Evolutionary conservation across 1,140 invertebrate species (phyloP).

Genomic region (Batillaria attramentaria): DNA sequence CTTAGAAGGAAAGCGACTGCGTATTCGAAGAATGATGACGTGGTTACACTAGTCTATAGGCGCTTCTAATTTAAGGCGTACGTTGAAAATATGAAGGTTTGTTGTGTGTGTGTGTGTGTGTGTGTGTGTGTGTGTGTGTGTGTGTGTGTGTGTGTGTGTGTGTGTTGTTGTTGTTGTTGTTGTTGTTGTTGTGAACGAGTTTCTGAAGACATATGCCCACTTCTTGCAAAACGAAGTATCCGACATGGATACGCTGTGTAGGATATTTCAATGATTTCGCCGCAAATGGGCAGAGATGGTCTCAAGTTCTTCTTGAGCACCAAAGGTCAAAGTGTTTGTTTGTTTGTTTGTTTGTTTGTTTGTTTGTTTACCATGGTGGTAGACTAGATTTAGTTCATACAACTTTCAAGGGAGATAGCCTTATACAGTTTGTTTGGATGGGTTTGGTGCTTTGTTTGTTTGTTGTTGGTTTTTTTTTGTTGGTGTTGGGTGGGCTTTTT

Average conservation of each 20-base stretch:
- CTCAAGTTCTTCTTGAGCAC: no score
- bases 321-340: no score
- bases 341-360: not conserved
- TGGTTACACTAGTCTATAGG: not conserved
- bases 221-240: not conserved
- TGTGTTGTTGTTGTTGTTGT: not conserved
- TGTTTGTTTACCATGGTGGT: not conserved
- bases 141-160: not conserved
- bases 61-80: not conserved
- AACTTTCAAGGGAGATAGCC: no score
- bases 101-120: constrained; percentile 2
- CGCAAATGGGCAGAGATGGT: not conserved
- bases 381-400: no score
- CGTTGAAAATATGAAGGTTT: not conserved
- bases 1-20: no score
- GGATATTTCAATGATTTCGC: not conserved
- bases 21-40: no score
- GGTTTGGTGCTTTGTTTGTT: no score
- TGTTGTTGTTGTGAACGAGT: not conserved
- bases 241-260: not conserved
- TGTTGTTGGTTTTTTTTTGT: no score
- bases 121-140: constrained; percentile 5
- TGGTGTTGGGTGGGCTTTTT: no score
- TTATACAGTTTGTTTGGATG: no score
- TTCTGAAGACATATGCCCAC: not conserved